Percentiles rank a stretch among this genome's conserved stretches.
phyloP scores from a whole-genome alignment of 2,797 vertebrate genomes.

The Sorex maritimensis region DNA sequence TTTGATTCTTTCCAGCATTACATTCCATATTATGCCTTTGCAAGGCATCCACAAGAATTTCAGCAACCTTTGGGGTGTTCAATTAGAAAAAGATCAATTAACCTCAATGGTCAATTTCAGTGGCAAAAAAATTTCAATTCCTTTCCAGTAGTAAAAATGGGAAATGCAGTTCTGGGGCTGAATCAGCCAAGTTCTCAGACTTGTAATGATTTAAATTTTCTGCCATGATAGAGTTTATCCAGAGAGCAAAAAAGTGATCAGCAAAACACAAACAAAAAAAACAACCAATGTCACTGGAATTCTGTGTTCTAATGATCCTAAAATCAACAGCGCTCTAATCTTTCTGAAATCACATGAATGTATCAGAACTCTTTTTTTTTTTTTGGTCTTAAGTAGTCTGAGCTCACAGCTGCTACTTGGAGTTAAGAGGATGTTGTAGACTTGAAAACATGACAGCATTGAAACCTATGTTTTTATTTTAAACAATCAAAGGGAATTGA shows the following conservation, averaged over 20 bases:
- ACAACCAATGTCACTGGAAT: not conserved
- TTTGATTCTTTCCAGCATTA: not conserved
- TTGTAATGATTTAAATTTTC: not conserved
- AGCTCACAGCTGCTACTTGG: not conserved
- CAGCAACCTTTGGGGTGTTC: not conserved
- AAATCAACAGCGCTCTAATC: not conserved
- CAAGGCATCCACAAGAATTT: not conserved
- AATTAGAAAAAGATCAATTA: not conserved
- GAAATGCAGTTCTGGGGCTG: not conserved
- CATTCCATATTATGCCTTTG: not conserved
- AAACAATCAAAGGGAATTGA: not conserved
- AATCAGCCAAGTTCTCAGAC: not conserved
- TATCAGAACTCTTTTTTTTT: not conserved
- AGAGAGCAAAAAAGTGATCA: not conserved
- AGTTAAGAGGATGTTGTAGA: not conserved
- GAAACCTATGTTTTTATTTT: not conserved
- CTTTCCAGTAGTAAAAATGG: not conserved
- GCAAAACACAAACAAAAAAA: not conserved
- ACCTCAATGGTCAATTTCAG: not conserved
- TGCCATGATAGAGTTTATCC: not conserved
- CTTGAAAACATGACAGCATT: not conserved
- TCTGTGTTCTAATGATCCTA: not conserved
- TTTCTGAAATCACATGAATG: not conserved
- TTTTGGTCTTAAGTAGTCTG: constrained; percentile 16
- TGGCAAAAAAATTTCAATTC: not conserved